These are phyloP conservation scores for Drosophila arawakana DNA, from an alignment of 1,140 invertebrate species.

Conservation along the genomic window DNA sequence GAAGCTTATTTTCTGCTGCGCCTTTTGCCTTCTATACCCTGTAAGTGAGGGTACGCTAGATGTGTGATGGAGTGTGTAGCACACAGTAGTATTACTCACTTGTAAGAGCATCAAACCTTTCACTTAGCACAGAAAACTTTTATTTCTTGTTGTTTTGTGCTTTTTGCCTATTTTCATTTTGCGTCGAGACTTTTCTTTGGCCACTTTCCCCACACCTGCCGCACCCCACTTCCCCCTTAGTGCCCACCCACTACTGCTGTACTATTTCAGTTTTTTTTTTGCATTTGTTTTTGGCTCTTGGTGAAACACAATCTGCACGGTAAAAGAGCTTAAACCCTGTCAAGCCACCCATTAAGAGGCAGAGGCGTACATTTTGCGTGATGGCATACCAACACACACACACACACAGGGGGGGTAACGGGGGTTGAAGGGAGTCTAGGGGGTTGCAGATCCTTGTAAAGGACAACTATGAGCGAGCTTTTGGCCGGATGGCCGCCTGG, in stretches of 20 bases:
- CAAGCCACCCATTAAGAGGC: slow-evolving; percentile 82
- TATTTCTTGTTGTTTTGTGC: background rate
- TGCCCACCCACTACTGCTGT: background rate
- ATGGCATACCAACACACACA: slow-evolving; percentile 70
- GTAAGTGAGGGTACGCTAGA: no score
- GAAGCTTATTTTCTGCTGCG: slow-evolving; percentile 78
- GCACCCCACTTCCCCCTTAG: background rate
- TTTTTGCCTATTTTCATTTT: slow-evolving; percentile 44
- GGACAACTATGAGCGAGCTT: slow-evolving; percentile 77
- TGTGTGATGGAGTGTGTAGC: no score
- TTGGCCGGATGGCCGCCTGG: slow-evolving; percentile 59
- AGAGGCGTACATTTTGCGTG: slow-evolving; percentile 75
- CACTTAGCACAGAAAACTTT: no score
- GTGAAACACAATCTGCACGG: slow-evolving; percentile 80
- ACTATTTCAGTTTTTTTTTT: slow-evolving; percentile 31
- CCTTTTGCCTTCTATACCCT: slow-evolving; percentile 45
- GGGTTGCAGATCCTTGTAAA: slow-evolving; percentile 46
- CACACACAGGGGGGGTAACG: no score
- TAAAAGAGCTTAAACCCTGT: slow-evolving; percentile 83
- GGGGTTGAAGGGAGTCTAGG: background rate
- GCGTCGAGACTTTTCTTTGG: slow-evolving; percentile 31
- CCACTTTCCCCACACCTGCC: slow-evolving; percentile 10
- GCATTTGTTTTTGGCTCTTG: slow-evolving; percentile 51
- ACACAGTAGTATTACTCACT: no score
- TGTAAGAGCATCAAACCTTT: no score